A percentile compares a stretch with the other conserved stretches of the same genome.
Evolutionary conservation across 1,140 invertebrate species (phyloP).

Genomic region (Drosophila novamexicana): DNA sequence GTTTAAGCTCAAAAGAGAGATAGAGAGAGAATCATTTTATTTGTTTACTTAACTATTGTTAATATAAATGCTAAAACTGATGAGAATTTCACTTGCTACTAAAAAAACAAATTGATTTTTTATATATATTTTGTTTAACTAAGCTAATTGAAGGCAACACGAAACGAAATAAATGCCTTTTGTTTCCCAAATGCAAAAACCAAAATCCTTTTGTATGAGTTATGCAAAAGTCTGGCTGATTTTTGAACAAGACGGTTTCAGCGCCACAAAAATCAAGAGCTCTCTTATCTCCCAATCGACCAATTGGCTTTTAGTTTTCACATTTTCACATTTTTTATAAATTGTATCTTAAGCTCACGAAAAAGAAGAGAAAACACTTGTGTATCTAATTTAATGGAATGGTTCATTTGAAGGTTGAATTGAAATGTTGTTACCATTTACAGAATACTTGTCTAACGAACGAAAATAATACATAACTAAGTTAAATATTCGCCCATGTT

Average conservation of each 20-base stretch:
- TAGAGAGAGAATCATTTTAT: constrained; percentile 19
- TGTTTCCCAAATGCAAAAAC: constrained; percentile 60
- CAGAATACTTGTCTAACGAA: constrained; percentile 44
- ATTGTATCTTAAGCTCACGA: neutral
- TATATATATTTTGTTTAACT: constrained; percentile 42
- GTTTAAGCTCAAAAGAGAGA: constrained; percentile 59
- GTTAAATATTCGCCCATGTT: constrained; percentile 59
- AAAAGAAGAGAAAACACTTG: neutral
- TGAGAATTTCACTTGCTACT: constrained; percentile 43
- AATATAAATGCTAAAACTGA: constrained; percentile 38
- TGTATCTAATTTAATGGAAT: constrained; percentile 11
- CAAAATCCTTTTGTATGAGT: constrained; percentile 14
- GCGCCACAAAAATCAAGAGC: constrained; percentile 3
- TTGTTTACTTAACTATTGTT: constrained; percentile 39
- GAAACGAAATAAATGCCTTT: constrained; percentile 70
- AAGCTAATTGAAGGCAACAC: constrained; percentile 69
- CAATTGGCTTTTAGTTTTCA: too few relatives aligned
- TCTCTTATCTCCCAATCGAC: neutral
- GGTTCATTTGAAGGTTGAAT: constrained; percentile 53
- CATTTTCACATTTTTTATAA: too few relatives aligned
- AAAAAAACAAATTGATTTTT: constrained; percentile 18
- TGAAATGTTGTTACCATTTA: constrained; percentile 64
- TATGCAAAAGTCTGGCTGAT: neutral
- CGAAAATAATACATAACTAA: constrained; percentile 40
- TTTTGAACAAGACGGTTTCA: constrained; percentile 65